These are phyloP conservation scores for Stenodema calcarata DNA, from an alignment of 2,888 invertebrate species.

Conservation along the genomic window DNA sequence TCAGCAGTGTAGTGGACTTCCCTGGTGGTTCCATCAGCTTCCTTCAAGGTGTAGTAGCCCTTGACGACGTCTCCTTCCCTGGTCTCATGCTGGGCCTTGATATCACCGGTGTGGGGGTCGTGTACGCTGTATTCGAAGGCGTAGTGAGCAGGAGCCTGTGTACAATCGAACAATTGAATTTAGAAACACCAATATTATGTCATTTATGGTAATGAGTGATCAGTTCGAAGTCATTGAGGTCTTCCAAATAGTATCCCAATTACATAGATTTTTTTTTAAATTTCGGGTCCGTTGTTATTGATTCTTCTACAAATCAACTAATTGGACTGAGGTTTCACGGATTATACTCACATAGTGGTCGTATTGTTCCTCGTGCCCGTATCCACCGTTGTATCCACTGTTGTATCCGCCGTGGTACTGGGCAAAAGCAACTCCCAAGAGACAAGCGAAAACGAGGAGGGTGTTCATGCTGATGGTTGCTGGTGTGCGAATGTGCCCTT, in stretches of 20 bases:
- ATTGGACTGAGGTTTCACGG: no score
- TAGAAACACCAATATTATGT: no score
- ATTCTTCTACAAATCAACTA: no score
- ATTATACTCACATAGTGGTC: constrained; percentile 25
- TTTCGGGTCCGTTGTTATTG: no score
- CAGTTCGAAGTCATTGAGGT: no score
- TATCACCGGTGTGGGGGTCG: constrained; percentile 26
- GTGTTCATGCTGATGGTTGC: constrained; percentile 27
- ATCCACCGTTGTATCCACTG: background rate
- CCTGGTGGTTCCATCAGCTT: constrained; percentile 29
- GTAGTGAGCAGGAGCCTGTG: constrained; percentile 30
- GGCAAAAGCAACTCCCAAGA: constrained; percentile 33
- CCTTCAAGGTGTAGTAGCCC: constrained; percentile 27
- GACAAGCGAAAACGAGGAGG: constrained; percentile 39
- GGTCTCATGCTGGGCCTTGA: constrained; percentile 27
- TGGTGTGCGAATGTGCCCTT: background rate
- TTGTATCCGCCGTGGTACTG: constrained; percentile 40
- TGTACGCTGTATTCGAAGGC: constrained; percentile 31
- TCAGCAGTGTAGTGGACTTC: constrained; percentile 41
- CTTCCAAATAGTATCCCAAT: no score
- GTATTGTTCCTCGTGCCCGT: constrained; percentile 26
- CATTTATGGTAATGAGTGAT: no score
- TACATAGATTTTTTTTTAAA: no score
- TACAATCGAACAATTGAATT: no score
- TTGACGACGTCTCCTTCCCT: constrained; percentile 30